Evolutionary conservation across 2,888 invertebrate genomes (phyloP).

Genomic region (Parapristionchus giblindavisi): DNA sequence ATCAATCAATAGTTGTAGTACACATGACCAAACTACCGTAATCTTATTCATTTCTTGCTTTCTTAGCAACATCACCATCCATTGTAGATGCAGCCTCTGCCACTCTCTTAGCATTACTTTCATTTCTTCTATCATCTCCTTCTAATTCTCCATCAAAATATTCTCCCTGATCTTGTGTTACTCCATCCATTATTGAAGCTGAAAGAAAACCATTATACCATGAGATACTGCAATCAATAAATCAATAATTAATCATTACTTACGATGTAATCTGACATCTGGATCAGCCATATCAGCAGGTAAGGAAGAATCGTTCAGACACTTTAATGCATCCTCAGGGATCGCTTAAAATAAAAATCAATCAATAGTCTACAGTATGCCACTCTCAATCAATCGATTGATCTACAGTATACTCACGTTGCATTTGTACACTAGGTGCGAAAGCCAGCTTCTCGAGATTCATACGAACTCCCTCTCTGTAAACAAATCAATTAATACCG

Average conservation of each 20-base stretch:
- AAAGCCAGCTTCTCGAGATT: constrained; percentile 59
- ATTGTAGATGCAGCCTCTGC: constrained; percentile 40
- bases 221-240: not conserved
- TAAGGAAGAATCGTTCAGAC: constrained; percentile 48
- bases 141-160: constrained; percentile 56
- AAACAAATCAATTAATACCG: not conserved
- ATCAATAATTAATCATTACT: constrained; percentile 4
- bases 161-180: constrained; percentile 51
- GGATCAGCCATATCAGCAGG: constrained; percentile 59
- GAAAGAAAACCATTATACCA: constrained; percentile 16
- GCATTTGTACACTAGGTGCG: constrained; percentile 68
- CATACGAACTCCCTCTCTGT: constrained; percentile 48
- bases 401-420: constrained; percentile 43
- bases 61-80: no score
- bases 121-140: constrained; percentile 53
- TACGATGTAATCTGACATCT: constrained; percentile 58
- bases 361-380: not conserved
- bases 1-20: no score
- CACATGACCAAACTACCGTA: no score
- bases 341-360: constrained; percentile 51
- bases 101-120: constrained; percentile 50
- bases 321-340: constrained; percentile 55
- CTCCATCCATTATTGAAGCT: constrained; percentile 55
- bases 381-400: not conserved
- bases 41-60: no score